Evolutionary conservation across 2,888 invertebrate genomes (phyloP).

Genomic region (Acholoe squamosa): DNA sequence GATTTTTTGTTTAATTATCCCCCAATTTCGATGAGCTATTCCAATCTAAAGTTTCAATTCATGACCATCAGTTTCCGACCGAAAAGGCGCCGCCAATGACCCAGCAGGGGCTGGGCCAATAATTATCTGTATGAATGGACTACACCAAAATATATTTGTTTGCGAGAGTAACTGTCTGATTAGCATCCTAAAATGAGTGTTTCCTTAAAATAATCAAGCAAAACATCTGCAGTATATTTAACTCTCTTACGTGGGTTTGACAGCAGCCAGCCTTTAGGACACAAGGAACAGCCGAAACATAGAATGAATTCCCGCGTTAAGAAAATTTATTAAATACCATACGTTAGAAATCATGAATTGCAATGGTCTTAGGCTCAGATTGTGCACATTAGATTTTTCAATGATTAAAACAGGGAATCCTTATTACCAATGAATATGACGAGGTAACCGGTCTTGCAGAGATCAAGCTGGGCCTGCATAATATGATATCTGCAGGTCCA

Average conservation of each 20-base stretch:
- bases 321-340: neutral
- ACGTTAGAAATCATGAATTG: neutral
- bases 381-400: neutral
- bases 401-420: neutral
- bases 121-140: neutral
- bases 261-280: neutral
- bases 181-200: slow-evolving; percentile 2
- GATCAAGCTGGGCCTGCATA: too few species aligned
- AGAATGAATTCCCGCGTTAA: neutral
- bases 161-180: neutral
- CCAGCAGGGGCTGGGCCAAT: too few species aligned
- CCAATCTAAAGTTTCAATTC: too few species aligned
- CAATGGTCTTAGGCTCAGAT: neutral
- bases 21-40: too few species aligned
- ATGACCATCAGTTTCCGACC: too few species aligned
- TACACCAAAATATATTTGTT: neutral
- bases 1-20: too few species aligned
- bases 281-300: neutral
- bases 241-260: slow-evolving; percentile 14
- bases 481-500: too few species aligned
- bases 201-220: neutral
- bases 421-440: neutral
- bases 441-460: neutral
- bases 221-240: neutral
- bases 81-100: too few species aligned